These are phyloP conservation scores for Notoglanidium macrostoma DNA, from an alignment of 2,797 vertebrate genomes.

Conservation along the genomic window DNA sequence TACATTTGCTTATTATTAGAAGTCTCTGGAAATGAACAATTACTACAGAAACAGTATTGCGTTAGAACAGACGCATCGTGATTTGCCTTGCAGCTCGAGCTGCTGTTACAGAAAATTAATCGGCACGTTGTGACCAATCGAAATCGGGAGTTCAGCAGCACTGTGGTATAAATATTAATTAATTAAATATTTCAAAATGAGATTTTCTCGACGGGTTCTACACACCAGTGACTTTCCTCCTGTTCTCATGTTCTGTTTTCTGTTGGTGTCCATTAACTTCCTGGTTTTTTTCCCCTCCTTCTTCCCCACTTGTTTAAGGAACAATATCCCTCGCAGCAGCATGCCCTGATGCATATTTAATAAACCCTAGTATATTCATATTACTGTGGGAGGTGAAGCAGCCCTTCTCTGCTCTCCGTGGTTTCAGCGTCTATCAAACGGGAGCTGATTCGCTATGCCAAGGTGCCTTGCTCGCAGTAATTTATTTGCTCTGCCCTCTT, in stretches of 20 bases:
- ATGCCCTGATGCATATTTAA: constrained; percentile 54
- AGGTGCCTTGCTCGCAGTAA: constrained; percentile 65
- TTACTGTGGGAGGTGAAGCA: constrained; percentile 48
- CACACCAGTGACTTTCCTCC: constrained; percentile 22
- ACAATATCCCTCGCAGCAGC: constrained; percentile 47
- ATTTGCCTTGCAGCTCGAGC: background rate
- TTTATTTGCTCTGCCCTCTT: constrained; percentile 66
- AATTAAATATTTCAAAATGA: constrained; percentile 9
- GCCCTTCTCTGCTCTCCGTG: constrained; percentile 25
- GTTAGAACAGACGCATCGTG: background rate
- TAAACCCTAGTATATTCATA: constrained; percentile 57
- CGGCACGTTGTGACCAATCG: background rate
- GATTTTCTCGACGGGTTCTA: background rate
- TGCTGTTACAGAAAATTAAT: background rate
- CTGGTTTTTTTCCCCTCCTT: background rate
- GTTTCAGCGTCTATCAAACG: constrained; percentile 51
- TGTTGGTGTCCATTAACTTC: constrained; percentile 27
- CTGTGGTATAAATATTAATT: background rate
- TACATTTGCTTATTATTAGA: background rate
- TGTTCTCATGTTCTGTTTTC: constrained; percentile 13
- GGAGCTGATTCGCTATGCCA: constrained; percentile 71
- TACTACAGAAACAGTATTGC: constrained; percentile 6
- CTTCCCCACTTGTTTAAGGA: constrained; percentile 41
- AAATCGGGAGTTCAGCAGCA: background rate
- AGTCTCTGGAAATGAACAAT: background rate